Base-by-base conservation (phyloP, 2,113 vertebrate species). In the Poicephalus meyeri region DNA sequence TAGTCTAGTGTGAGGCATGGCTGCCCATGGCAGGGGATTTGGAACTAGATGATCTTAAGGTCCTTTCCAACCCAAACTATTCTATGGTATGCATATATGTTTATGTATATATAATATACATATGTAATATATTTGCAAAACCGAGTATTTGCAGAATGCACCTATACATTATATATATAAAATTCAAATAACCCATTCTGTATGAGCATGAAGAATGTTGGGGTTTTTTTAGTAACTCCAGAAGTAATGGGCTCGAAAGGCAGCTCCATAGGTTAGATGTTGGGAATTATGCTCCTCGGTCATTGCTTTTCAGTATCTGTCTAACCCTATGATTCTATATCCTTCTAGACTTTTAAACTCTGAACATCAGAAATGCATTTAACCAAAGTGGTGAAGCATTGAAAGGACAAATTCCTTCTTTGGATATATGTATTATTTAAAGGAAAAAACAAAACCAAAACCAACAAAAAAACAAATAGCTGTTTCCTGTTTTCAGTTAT, bases 281-380 rank as follows among this genome's bases (percentile, higher is more conserved):
- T 17, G 24, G 33, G 35, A 72, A 68, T 31, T 76, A 20, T 0
- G 0, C 20, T 77, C 1, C 0, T n/a, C 63, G 29, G 44, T 91
- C 39, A 82, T 41, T 78, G 72, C 49, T 61, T 77, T 73, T 83
- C 58, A 93, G 37, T 21, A 44, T 60, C 33, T 18, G 76, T 24
- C 24, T 37, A 82, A 41, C 39, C 13, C 53, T 80, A 16, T 69
- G 63, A 52, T 56, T 56, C 26, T 68, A 4, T 44, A 44, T 65
- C 19, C 33, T 65, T 72, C 70, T 66, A 79, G 41, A 46, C 16
- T 42, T 94, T 50, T 55, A 69, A 85, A 60, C 35, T 74, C n/a
- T 58, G 35, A 71, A 55, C 70, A 76, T 47, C 41, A 61, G 44
- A 47, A 89, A 84, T 58, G 33, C 12, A 18, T 74, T 86, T 81